phyloP scores from a whole-genome alignment of 2,113 vertebrate genomes.

The Calidris pygmaea region DNA sequence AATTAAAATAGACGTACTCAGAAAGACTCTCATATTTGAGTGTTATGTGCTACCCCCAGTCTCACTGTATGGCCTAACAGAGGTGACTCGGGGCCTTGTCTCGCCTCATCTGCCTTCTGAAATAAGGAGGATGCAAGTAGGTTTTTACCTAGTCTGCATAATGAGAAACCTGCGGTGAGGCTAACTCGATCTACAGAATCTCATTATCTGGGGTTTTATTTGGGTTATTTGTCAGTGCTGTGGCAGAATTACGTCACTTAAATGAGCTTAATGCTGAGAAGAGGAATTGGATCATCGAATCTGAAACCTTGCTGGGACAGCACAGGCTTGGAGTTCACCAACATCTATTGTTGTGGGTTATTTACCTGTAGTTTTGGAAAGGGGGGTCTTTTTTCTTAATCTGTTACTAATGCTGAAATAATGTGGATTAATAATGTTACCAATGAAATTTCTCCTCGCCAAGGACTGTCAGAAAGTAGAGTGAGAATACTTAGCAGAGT shows the following conservation, averaged over 20 bases:
- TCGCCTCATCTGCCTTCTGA: not conserved
- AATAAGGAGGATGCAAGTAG: not conserved
- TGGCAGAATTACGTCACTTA: not conserved
- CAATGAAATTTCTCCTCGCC: not conserved
- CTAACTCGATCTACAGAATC: conserved; percentile 22
- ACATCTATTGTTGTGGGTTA: not conserved
- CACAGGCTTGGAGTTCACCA: not conserved
- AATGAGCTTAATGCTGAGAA: not conserved
- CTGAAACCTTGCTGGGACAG: not conserved
- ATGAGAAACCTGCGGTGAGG: not conserved
- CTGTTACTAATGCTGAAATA: not conserved
- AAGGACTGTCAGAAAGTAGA: not conserved
- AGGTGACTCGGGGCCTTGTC: not conserved
- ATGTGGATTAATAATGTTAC: not conserved
- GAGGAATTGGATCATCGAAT: not conserved
- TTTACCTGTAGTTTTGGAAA: not conserved
- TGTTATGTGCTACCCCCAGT: not conserved
- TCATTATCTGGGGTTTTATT: not conserved
- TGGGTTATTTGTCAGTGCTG: not conserved
- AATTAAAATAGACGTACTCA: not conserved
- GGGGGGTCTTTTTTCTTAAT: not conserved
- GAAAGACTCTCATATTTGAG: not conserved
- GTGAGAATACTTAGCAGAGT: not conserved
- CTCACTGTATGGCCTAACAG: not conserved
- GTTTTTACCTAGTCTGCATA: not conserved